These are phyloP conservation scores for Drosophila punjabiensis DNA, from an alignment of 1,140 invertebrate species.

Conservation along the genomic window DNA sequence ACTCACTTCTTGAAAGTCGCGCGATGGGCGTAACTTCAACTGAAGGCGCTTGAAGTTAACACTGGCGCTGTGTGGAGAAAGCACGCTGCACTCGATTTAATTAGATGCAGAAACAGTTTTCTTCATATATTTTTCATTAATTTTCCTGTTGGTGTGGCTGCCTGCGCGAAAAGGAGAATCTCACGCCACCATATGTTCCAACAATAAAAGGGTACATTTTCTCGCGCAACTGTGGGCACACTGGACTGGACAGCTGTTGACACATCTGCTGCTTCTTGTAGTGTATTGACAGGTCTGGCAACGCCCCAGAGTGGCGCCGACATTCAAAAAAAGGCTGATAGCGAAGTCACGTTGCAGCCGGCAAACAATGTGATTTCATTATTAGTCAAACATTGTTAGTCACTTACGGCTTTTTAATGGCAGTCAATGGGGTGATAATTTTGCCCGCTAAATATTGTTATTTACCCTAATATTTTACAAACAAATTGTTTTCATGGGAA, in stretches of 20 bases:
- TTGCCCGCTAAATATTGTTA: constrained; percentile 24
- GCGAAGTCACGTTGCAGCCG: constrained; percentile 1
- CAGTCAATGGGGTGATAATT: constrained; percentile 32
- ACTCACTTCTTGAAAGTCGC: constrained; percentile 21
- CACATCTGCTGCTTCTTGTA: background rate
- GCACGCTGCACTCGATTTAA: constrained; percentile 16
- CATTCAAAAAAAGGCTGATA: constrained; percentile 4
- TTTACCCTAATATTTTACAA: constrained; percentile 22
- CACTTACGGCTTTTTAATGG: constrained; percentile 22
- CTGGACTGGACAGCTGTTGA: background rate
- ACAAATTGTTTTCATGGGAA: constrained; percentile 36
- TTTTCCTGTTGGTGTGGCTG: constrained; percentile 35
- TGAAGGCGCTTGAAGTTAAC: constrained; percentile 21
- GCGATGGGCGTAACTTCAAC: constrained; percentile 29
- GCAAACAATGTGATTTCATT: constrained; percentile 34
- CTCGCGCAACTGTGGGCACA: background rate
- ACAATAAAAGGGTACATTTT: background rate
- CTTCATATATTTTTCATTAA: constrained; percentile 35
- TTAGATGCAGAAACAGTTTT: constrained; percentile 20
- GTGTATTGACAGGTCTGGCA: background rate
- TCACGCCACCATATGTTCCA: constrained; percentile 4
- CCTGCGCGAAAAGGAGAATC: constrained; percentile 6
- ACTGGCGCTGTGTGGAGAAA: constrained; percentile 12
- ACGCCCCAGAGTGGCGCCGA: background rate
- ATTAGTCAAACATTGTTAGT: constrained; percentile 14